Conservation (phyloP, 1,140 invertebrate genomes). For the Drosophila hydei region DNA sequence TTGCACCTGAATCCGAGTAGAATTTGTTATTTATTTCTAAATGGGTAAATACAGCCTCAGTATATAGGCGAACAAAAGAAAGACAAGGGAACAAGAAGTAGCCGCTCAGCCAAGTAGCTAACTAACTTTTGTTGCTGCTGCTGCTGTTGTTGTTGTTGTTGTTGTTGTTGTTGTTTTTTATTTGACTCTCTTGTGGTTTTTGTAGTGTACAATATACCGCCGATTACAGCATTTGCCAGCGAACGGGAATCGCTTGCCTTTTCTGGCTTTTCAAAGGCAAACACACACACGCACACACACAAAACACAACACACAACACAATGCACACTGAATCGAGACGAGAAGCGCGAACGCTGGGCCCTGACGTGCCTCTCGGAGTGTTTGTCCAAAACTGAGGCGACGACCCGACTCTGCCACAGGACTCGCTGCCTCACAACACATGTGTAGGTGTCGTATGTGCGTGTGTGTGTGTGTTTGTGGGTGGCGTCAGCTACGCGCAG, state of each 20-base stretch:
- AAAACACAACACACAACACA: conserved; percentile 44
- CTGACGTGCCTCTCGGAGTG: conserved; percentile 82
- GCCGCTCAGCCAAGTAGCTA: conserved; percentile 42
- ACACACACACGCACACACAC: conserved; percentile 39
- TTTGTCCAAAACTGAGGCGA: conserved; percentile 79
- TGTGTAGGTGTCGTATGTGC: not conserved
- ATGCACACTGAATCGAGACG: conserved; percentile 68
- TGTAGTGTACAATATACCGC: conserved; percentile 42
- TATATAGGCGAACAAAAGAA: not conserved
- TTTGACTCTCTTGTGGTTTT: conserved; percentile 23
- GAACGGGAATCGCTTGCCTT: conserved; percentile 57
- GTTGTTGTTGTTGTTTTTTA: conserved; percentile 32
- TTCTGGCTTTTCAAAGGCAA: conserved; percentile 39
- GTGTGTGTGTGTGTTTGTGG: conserved; percentile 2
- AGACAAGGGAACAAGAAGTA: not conserved
- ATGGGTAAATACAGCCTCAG: conserved; percentile 2
- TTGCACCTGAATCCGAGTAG: not conserved
- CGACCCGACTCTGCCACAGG: conserved; percentile 45
- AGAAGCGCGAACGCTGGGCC: conserved; percentile 74
- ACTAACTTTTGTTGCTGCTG: conserved; percentile 64
- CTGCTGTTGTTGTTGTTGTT: conserved; percentile 35
- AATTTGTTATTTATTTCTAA: no score
- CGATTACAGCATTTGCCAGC: conserved; percentile 75
- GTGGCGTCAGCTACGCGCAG: conserved; percentile 27
- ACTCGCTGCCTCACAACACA: conserved; percentile 15